These are phyloP conservation scores for Volucella zonaria DNA, from an alignment of 2,888 invertebrate species.

Conservation along the genomic window DNA sequence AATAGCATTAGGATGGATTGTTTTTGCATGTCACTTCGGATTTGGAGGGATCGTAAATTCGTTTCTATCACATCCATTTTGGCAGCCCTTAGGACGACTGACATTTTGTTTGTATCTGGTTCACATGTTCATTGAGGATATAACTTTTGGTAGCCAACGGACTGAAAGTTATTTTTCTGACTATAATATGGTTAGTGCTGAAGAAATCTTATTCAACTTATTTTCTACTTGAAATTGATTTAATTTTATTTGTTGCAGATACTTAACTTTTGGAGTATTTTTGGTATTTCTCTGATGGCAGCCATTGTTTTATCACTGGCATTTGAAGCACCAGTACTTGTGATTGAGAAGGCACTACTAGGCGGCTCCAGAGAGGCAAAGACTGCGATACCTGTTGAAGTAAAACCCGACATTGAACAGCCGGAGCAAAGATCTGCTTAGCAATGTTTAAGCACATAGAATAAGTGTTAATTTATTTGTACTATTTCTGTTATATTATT, in stretches of 20 bases:
- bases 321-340: conserved; percentile 72
- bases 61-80: conserved; percentile 69
- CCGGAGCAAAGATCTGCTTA: no score
- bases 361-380: background rate
- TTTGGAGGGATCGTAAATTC: conserved; percentile 73
- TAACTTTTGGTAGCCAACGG: conserved; percentile 49
- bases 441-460: no score
- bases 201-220: background rate
- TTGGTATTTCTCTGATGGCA: conserved; percentile 59
- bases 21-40: conserved; percentile 74
- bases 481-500: no score
- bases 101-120: conserved; percentile 72
- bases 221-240: background rate
- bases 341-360: conserved; percentile 63
- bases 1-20: conserved; percentile 72
- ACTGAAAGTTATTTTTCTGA: conserved; percentile 59
- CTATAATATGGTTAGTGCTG: conserved; percentile 31
- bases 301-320: conserved; percentile 63
- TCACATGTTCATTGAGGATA: conserved; percentile 62
- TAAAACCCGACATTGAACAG: no score
- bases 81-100: conserved; percentile 73
- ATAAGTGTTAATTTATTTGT: no score
- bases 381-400: no score
- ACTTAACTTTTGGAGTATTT: conserved; percentile 65
- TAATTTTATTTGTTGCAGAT: conserved; percentile 44